These are phyloP conservation scores for Neolamprologus modestus DNA, from an alignment of 2,113 vertebrate species.

Conservation along the genomic window DNA sequence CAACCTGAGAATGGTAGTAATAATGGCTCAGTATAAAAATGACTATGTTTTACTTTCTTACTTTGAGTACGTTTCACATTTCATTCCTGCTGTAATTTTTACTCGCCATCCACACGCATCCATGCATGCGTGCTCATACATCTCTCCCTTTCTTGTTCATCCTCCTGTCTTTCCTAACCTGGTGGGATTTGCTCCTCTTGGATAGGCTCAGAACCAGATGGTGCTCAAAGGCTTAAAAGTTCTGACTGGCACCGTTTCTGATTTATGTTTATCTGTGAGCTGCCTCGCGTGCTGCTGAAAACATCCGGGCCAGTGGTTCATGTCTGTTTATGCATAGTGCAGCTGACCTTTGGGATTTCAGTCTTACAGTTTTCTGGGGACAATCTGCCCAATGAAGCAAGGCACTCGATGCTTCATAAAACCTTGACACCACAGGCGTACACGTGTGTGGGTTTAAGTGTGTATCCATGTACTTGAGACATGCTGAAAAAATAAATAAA, in stretches of 20 bases:
- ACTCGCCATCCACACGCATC: neutral
- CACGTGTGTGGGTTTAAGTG: neutral
- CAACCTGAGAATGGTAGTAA: too few species aligned
- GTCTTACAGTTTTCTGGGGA: constrained; percentile 30
- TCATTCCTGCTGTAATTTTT: neutral
- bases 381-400: neutral
- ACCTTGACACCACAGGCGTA: neutral
- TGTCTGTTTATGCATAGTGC: constrained; percentile 42
- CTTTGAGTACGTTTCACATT: neutral
- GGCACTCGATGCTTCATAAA: constrained; percentile 5
- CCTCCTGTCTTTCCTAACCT: constrained; percentile 11
- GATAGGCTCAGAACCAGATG: constrained; percentile 50
- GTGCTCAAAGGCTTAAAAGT: constrained; percentile 41
- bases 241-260: constrained; percentile 38
- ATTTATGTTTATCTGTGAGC: constrained; percentile 53
- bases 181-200: constrained; percentile 51
- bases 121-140: neutral
- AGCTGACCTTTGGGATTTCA: constrained; percentile 35
- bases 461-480: neutral
- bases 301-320: constrained; percentile 47
- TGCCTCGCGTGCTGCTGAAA: constrained; percentile 22
- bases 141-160: neutral
- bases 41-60: neutral
- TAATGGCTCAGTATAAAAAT: neutral
- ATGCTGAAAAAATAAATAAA: neutral